Base-by-base conservation (phyloP, 2,888 invertebrate species). In the Drosophila quinaria region DNA sequence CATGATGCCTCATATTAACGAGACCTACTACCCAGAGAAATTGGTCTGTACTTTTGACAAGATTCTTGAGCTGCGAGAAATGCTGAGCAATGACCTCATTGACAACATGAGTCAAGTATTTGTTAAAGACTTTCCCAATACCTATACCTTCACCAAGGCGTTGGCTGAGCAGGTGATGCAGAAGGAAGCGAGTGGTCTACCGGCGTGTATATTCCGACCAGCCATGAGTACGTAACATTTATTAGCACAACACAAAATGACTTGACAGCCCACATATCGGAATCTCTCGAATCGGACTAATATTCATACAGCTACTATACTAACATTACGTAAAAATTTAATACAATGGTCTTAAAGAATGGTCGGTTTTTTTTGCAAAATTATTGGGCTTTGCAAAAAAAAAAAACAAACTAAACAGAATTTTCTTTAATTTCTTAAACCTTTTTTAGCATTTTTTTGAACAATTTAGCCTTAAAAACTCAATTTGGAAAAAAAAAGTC, bases 121-220 rank as follows among this genome's bases (percentile, higher is more conserved):
- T 33, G 65, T 87, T 15, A 81, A 80, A 3, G 73, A 78, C 19
- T 91, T 78, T 63, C 96, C 96, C 2, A 96, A 96, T 90, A 95
- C 96, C 0, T 96, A 96, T 92, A 94, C 95, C 2, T 95, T 94
- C 90, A 96, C 96, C 8, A 96, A 96, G 92, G 94, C 95, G 6
- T 90, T 96, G 59, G 95, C 95, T 0, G 96, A 96, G 89, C 94
- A 94, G 71, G 90, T 94, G 29, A 92, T 96, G 11, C 91, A 93
- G 33, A 93, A 93, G 64, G 94, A 95, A 78, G 94, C 94, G 1
- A 92, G 92, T 59, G 93, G 93, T 31, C 89, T 96, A 59, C 96
- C 96, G 0, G 87, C 95, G 4, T 94, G 94, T 64, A 44, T 64
- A 35, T 50, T 58, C 6, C 58, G 64, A 11, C 64, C 58, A 5